Percentiles rank a stretch among this genome's conserved stretches.
phyloP scores from a whole-genome alignment of 1,140 invertebrate species.

The Gryon sp. region DNA sequence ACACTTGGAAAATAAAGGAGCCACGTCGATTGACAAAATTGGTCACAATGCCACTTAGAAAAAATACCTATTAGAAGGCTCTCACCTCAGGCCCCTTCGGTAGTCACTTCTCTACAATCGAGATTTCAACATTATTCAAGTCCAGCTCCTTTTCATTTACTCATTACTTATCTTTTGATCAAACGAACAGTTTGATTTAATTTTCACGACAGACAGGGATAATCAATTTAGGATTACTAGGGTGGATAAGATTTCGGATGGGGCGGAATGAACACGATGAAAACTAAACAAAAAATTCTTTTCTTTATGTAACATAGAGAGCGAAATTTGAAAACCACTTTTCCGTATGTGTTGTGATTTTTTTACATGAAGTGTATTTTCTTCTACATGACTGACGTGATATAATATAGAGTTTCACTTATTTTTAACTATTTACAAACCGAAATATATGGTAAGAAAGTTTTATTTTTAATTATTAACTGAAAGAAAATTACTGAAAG shows the following conservation, averaged over 20 bases:
- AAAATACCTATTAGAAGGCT: conserved; percentile 69
- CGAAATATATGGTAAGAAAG: too few species aligned
- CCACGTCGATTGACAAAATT: conserved; percentile 49
- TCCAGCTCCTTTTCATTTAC: conserved; percentile 74
- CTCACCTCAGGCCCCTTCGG: conserved; percentile 76
- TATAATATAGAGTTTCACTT: conserved; percentile 8
- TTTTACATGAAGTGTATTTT: conserved; percentile 23
- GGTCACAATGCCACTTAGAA: conserved; percentile 1
- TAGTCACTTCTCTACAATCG: conserved; percentile 67
- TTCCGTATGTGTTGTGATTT: conserved; percentile 8
- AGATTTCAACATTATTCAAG: conserved; percentile 76
- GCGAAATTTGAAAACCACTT: conserved; percentile 1
- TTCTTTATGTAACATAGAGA: too few species aligned
- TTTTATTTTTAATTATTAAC: too few species aligned
- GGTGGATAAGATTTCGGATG: too few species aligned
- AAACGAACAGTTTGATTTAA: too few species aligned
- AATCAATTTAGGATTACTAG: too few species aligned
- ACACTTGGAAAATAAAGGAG: conserved; percentile 76
- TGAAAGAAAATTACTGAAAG: too few species aligned
- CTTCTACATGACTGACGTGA: conserved; percentile 18
- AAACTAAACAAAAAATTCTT: too few species aligned
- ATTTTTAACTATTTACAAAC: conserved; percentile 5
- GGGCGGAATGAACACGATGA: not conserved
- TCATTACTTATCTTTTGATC: not conserved
- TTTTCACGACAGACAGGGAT: not conserved